phyloP scores from a whole-genome alignment of 1,140 invertebrate species.

The Bombus breviceps region DNA sequence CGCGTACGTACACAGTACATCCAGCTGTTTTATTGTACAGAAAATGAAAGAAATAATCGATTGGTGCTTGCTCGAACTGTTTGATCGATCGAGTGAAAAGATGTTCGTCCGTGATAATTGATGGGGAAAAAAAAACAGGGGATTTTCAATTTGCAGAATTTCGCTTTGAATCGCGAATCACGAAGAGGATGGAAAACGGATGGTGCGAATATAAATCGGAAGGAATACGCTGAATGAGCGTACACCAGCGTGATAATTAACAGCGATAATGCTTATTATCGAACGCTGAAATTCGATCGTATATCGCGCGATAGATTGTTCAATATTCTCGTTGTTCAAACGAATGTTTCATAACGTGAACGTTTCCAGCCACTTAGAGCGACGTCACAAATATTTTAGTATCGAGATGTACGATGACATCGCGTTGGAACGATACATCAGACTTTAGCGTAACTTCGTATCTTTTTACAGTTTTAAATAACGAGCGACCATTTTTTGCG shows the following conservation, averaged over 20 bases:
- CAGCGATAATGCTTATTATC: slow-evolving; percentile 28
- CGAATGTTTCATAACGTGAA: not conserved
- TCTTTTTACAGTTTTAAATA: not conserved
- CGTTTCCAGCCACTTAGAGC: not conserved
- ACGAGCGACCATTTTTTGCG: not conserved
- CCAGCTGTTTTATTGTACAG: no score
- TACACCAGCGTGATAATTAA: slow-evolving; percentile 20
- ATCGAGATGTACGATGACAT: not conserved
- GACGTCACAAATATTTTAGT: not conserved
- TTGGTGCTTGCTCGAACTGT: not conserved
- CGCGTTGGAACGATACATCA: not conserved
- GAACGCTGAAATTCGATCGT: slow-evolving; percentile 1
- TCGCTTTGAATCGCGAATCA: not conserved
- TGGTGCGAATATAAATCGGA: slow-evolving; percentile 1
- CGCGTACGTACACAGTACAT: no score
- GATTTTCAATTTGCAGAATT: not conserved
- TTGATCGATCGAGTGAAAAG: not conserved
- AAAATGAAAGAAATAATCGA: not conserved
- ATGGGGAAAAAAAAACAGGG: not conserved
- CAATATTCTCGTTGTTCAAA: not conserved
- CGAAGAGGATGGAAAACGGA: not conserved
- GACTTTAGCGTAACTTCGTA: no score
- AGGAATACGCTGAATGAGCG: not conserved
- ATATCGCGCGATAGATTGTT: not conserved
- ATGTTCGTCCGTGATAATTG: not conserved